These are phyloP conservation scores for Mugil cephalus DNA, from an alignment of 2,113 vertebrate species.

Conservation along the genomic window DNA sequence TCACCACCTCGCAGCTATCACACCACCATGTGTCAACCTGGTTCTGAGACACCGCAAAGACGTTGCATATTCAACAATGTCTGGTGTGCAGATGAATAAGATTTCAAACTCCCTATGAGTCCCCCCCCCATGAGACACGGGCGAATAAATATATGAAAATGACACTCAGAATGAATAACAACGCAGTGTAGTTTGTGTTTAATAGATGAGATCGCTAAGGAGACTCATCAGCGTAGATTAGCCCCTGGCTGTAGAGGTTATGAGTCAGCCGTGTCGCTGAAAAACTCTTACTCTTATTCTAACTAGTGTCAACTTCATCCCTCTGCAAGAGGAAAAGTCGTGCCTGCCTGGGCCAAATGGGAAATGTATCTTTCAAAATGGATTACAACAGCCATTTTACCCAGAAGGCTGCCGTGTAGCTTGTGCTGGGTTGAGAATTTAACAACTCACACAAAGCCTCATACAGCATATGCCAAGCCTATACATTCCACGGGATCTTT, in stretches of 20 bases:
- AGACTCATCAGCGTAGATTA: slow-evolving; percentile 46
- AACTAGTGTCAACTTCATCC: slow-evolving; percentile 53
- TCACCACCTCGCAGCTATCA: slow-evolving; percentile 46
- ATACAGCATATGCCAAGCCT: slow-evolving; percentile 62
- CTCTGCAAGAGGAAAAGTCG: slow-evolving; percentile 42
- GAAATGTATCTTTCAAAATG: slow-evolving; percentile 77
- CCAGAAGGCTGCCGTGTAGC: slow-evolving; percentile 63
- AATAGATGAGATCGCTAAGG: slow-evolving; percentile 9
- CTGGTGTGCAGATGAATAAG: slow-evolving; percentile 23
- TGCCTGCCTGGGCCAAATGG: slow-evolving; percentile 57
- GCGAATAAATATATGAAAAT: slow-evolving; percentile 5
- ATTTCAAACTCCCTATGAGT: neutral
- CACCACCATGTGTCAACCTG: slow-evolving; percentile 47
- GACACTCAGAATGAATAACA: neutral
- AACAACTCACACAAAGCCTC: slow-evolving; percentile 60
- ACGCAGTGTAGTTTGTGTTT: neutral
- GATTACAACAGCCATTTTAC: slow-evolving; percentile 75
- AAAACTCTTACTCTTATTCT: slow-evolving; percentile 52
- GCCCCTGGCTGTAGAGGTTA: slow-evolving; percentile 45
- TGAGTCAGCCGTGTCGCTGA: slow-evolving; percentile 57
- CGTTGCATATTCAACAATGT: slow-evolving; percentile 18
- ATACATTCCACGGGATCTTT: slow-evolving; percentile 68
- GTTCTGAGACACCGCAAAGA: slow-evolving; percentile 29
- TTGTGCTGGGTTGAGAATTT: slow-evolving; percentile 58
- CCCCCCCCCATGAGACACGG: slow-evolving; percentile 5